Evolutionary conservation across 2,888 invertebrate genomes (phyloP), one percentile per base, ranked within the genome.

Genomic region (Eremobia ochroleuca): DNA sequence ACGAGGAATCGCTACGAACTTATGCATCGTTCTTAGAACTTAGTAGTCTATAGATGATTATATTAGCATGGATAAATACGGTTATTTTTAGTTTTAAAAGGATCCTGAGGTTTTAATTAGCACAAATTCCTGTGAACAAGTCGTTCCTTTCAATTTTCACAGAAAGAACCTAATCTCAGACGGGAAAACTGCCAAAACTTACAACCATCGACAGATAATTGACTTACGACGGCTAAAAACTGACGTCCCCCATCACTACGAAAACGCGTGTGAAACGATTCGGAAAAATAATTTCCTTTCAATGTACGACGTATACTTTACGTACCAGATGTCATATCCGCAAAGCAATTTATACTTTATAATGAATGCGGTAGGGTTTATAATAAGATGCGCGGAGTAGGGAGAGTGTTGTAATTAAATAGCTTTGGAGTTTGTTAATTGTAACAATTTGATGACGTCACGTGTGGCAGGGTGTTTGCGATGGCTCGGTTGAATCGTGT

Each of bases 211-310:
- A 65, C 59, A 69, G n/a, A 70, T 55, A 74, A 58, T 68, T 58
- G 21, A 80, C 34, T 34, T 52, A 79, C 40, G 67, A 61, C 8
- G 31, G n/a, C 37, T 21, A n/a, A 68, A 77, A 77, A 46, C 59
- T 59, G 79, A 59, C 70, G 46, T 21, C 37, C 43, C 84, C 77
- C 88, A 82, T 82, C 90, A 81, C 91, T 91, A 75, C 58, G 18
- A 52, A 69, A 73, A 77, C 85, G 76, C 84, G 82, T 86, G 91
- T 90, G 90, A 91, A 89, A 86, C 89, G 87, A 89, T 86, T 86
- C 85, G 91, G 90, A 90, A 90, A 90, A 90, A 90, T 90, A 90
- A 90, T 90, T 90, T 90, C 91, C 90, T 91, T 89, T 91, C 90
- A 88, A 87, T 87, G 81, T 83, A 82, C 81, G 76, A 69, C 83